Percentiles rank a stretch among this genome's conserved stretches.
Evolutionary conservation across 2,888 invertebrate genomes (phyloP).

Genomic region (Homarus gammarus): DNA sequence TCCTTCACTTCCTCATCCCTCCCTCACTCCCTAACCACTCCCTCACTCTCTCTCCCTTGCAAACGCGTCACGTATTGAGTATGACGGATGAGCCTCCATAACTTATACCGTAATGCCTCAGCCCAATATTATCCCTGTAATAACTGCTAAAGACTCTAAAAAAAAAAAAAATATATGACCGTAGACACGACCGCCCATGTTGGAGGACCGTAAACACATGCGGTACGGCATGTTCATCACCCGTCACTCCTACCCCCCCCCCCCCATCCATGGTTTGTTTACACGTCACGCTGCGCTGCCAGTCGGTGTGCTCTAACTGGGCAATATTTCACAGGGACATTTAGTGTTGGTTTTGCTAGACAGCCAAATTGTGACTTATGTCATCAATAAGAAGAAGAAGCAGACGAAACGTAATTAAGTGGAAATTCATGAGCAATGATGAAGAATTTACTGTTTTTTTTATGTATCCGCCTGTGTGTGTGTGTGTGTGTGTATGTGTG

Average conservation of each 20-base stretch:
- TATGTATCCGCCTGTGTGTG: background rate
- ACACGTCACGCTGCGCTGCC: background rate
- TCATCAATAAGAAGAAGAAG: background rate
- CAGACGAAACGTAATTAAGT: background rate
- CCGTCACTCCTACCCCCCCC: no score
- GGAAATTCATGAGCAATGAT: no score
- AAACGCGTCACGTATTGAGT: background rate
- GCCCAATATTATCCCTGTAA: background rate
- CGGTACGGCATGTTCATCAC: background rate
- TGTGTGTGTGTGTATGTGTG: conserved; percentile 10
- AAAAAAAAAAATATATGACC: background rate
- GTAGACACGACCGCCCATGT: background rate
- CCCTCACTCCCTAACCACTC: background rate
- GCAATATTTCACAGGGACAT: background rate
- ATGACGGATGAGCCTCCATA: background rate
- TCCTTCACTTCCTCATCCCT: background rate
- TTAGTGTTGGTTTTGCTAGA: background rate
- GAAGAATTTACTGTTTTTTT: no score
- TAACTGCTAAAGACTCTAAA: background rate
- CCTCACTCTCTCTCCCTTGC: background rate
- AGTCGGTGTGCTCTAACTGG: background rate
- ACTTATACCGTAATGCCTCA: background rate
- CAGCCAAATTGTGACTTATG: conserved; percentile 1
- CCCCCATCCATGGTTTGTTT: background rate
- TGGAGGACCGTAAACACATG: background rate